Percentiles rank a stretch among this genome's conserved stretches.
phyloP scores from a whole-genome alignment of 2,797 vertebrate genomes.

The Clarias laeviceps region DNA sequence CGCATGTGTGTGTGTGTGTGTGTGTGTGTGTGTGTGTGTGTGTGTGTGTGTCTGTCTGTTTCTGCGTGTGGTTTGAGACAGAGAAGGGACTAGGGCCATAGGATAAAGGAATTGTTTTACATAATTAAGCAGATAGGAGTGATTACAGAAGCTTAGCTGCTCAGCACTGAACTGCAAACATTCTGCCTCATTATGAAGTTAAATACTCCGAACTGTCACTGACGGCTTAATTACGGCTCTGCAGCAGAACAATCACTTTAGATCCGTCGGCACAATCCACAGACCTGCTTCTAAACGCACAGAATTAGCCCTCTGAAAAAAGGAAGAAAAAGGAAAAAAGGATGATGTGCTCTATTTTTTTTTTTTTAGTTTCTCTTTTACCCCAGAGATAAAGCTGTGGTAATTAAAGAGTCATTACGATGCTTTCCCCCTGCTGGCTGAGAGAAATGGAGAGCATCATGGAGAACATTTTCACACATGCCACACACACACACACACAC shows the following conservation, averaged over 20 bases:
- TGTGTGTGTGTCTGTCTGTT: slow-evolving; percentile 34
- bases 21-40: neutral
- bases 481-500: neutral
- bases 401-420: slow-evolving; percentile 60
- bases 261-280: slow-evolving; percentile 62
- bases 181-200: slow-evolving; percentile 78
- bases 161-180: slow-evolving; percentile 72
- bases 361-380: slow-evolving; percentile 23
- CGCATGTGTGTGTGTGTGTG: neutral
- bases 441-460: slow-evolving; percentile 18
- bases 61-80: slow-evolving; percentile 32
- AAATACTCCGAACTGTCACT: slow-evolving; percentile 78
- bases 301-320: slow-evolving; percentile 35
- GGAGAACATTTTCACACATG: slow-evolving; percentile 2
- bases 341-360: slow-evolving; percentile 21
- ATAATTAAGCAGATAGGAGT: slow-evolving; percentile 82
- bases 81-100: slow-evolving; percentile 63
- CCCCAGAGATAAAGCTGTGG: slow-evolving; percentile 50
- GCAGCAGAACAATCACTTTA: slow-evolving; percentile 69
- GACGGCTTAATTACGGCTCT: slow-evolving; percentile 78
- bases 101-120: slow-evolving; percentile 77
- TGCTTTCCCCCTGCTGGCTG: slow-evolving; percentile 42
- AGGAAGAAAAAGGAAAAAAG: slow-evolving; percentile 36
- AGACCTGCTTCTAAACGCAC: slow-evolving; percentile 65
- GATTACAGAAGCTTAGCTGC: slow-evolving; percentile 78